A percentile compares a stretch with the other conserved stretches of the same genome.
Evolutionary conservation across 2,888 invertebrate species (phyloP).

Genomic region (Alloplasta piceator): DNA sequence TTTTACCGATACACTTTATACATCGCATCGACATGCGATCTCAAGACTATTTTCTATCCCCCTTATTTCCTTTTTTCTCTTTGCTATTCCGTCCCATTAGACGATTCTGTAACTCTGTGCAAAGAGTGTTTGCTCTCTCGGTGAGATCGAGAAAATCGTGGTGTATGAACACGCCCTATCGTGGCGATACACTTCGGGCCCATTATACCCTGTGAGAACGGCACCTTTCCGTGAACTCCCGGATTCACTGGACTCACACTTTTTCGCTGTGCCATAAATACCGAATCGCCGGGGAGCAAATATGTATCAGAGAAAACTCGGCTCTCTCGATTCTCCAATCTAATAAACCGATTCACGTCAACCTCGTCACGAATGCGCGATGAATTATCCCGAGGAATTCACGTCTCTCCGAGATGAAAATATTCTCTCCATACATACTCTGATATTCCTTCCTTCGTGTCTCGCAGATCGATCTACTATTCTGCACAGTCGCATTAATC

Average conservation of each 20-base stretch:
- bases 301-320: slow-evolving; percentile 5
- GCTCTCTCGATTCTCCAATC: slow-evolving; percentile 12
- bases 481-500: no score
- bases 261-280: slow-evolving; percentile 27
- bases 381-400: slow-evolving; percentile 6
- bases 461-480: no score
- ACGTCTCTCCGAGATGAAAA: background rate
- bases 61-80: slow-evolving; percentile 15
- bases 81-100: slow-evolving; percentile 12
- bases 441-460: no score
- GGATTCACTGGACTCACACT: slow-evolving; percentile 12
- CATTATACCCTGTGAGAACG: slow-evolving; percentile 56
- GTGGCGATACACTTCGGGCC: background rate
- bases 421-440: background rate
- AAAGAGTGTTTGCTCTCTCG: no score
- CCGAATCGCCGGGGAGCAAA: slow-evolving; percentile 11
- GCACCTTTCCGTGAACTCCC: slow-evolving; percentile 58
- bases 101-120: no score
- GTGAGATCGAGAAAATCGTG: slow-evolving; percentile 47
- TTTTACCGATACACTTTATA: background rate
- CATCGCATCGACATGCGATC: slow-evolving; percentile 13
- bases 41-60: slow-evolving; percentile 10
- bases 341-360: slow-evolving; percentile 31
- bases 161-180: slow-evolving; percentile 35
- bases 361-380: slow-evolving; percentile 23